These are phyloP conservation scores for Gastrophysa polygoni DNA, from an alignment of 2,888 invertebrate genomes.

Conservation along the genomic window DNA sequence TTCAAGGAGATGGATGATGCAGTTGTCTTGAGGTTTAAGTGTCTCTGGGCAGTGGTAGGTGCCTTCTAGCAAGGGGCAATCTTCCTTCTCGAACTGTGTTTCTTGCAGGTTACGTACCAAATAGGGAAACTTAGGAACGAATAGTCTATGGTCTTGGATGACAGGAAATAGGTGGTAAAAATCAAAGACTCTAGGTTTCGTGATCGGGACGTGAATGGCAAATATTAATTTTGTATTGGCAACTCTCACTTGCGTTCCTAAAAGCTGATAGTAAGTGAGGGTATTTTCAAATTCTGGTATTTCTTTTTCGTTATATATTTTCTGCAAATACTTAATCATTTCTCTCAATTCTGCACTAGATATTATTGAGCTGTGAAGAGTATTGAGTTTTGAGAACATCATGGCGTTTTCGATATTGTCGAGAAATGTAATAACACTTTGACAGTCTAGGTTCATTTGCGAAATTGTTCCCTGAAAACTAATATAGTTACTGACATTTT, in stretches of 20 bases:
- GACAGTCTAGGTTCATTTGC: conserved; percentile 6
- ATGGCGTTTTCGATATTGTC: background rate
- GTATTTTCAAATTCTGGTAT: background rate
- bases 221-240: conserved; percentile 10
- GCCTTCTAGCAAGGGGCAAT: background rate
- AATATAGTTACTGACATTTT: background rate
- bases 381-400: background rate
- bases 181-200: background rate
- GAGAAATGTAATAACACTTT: background rate
- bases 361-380: background rate
- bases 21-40: background rate
- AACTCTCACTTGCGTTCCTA: conserved; percentile 8
- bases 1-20: background rate
- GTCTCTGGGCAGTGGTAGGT: background rate
- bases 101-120: background rate
- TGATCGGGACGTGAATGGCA: conserved; percentile 11
- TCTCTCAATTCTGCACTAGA: background rate
- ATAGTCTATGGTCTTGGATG: background rate
- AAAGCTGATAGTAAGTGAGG: conserved; percentile 5
- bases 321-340: background rate
- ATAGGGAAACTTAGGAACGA: conserved; percentile 1
- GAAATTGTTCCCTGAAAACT: background rate
- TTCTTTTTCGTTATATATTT: conserved; percentile 1
- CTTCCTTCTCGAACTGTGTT: conserved; percentile 1
- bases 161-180: background rate